Percentiles rank a stretch among this genome's conserved stretches.
These are phyloP conservation scores for Lamproptera curius DNA, from an alignment of 2,888 invertebrate genomes.

Conservation along the genomic window DNA sequence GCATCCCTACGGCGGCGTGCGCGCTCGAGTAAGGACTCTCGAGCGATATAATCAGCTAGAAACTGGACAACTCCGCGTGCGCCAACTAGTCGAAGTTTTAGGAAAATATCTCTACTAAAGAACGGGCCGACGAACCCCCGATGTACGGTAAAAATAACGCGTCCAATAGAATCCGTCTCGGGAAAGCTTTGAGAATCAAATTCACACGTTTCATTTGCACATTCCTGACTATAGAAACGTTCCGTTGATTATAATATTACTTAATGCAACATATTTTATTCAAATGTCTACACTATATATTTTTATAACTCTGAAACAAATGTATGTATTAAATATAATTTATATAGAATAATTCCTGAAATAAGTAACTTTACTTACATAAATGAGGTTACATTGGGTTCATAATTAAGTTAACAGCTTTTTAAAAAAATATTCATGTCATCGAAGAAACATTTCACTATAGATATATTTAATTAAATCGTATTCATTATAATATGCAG, in stretches of 20 bases:
- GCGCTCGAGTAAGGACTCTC: slow-evolving; percentile 2
- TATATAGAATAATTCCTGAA: slow-evolving; percentile 5
- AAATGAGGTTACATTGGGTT: slow-evolving; percentile 21
- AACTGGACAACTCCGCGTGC: slow-evolving; percentile 25
- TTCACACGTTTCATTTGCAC: slow-evolving; percentile 21
- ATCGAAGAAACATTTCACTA: slow-evolving; percentile 8
- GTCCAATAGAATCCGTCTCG: slow-evolving; percentile 45
- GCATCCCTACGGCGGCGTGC: slow-evolving; percentile 22
- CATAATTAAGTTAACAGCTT: slow-evolving; percentile 5
- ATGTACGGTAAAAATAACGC: slow-evolving; percentile 52
- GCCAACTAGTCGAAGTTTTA: slow-evolving; percentile 47
- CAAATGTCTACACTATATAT: slow-evolving; percentile 1
- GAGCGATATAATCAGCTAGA: slow-evolving; percentile 24
- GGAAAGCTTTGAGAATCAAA: slow-evolving; percentile 36
- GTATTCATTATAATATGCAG: slow-evolving; percentile 2
- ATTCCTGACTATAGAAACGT: slow-evolving; percentile 30
- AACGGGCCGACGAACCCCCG: slow-evolving; percentile 31
- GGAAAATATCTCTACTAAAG: slow-evolving; percentile 59
- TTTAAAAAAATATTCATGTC: slow-evolving; percentile 14
- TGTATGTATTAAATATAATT: slow-evolving; percentile 9
- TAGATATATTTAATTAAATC: slow-evolving; percentile 4
- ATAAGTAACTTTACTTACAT: slow-evolving; percentile 7
- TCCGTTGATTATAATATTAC: slow-evolving; percentile 16
- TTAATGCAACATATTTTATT: slow-evolving; percentile 7
- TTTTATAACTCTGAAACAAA: slow-evolving; percentile 2